phyloP scores from a whole-genome alignment of 2,797 vertebrate genomes.

The Cephalopachus bancanus region DNA sequence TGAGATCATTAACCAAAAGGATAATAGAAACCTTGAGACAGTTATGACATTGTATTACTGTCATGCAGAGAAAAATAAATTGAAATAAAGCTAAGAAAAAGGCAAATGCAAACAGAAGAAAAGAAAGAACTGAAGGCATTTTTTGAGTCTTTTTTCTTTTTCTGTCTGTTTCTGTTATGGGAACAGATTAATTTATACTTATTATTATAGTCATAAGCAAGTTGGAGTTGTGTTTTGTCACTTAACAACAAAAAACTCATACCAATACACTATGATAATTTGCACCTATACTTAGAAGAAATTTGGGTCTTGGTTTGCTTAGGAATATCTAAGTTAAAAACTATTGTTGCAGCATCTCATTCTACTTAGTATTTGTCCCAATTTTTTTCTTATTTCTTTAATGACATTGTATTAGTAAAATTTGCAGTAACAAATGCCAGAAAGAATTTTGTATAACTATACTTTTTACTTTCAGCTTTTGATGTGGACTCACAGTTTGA shows the following conservation, averaged over 20 bases:
- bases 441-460: background rate
- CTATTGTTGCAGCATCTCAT: background rate
- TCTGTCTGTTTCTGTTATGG: background rate
- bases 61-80: background rate
- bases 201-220: background rate
- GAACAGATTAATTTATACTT: background rate
- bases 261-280: background rate
- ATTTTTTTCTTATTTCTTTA: background rate
- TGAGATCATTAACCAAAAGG: background rate
- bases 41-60: background rate
- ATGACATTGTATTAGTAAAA: background rate
- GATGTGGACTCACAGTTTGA: background rate
- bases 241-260: background rate
- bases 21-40: background rate
- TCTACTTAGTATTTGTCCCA: background rate
- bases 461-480: background rate
- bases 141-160: background rate
- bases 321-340: background rate
- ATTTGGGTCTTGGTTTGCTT: background rate
- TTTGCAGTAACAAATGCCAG: background rate
- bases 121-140: background rate
- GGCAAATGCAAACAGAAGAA: background rate
- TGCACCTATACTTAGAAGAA: background rate
- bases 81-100: background rate
- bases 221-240: background rate